Evolutionary conservation across 2,797 vertebrate genomes (phyloP).

Genomic region (Halcyon smyrnensis): DNA sequence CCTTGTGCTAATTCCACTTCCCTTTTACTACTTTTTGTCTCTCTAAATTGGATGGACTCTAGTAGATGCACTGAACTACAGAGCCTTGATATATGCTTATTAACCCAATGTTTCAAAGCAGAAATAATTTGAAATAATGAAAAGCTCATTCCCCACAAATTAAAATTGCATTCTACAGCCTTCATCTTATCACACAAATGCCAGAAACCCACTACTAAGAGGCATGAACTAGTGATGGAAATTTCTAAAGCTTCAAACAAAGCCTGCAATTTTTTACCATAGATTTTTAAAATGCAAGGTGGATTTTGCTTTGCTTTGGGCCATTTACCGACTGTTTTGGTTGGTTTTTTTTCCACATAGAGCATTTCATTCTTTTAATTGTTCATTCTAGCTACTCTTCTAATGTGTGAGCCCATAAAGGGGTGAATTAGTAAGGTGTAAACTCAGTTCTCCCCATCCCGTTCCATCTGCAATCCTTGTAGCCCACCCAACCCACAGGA

Average conservation of each 20-base stretch:
- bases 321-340: background rate
- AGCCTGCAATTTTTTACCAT: background rate
- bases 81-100: background rate
- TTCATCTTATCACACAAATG: slow-evolving; percentile 41
- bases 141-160: slow-evolving; percentile 15
- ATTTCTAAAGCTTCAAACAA: background rate
- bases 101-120: slow-evolving; percentile 50
- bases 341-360: background rate
- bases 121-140: slow-evolving; percentile 38
- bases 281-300: background rate
- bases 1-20: slow-evolving; percentile 41
- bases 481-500: background rate
- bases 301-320: slow-evolving; percentile 34
- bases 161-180: slow-evolving; percentile 9
- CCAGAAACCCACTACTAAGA: slow-evolving; percentile 30
- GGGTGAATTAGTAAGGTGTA: background rate
- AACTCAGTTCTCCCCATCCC: background rate
- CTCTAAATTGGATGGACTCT: slow-evolving; percentile 31
- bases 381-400: background rate
- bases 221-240: background rate
- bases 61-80: slow-evolving; percentile 16
- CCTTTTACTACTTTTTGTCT: slow-evolving; percentile 36
- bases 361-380: background rate
- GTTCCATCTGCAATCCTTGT: background rate
- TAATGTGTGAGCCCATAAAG: background rate